A percentile compares a stretch with the other conserved stretches of the same genome.
These are phyloP conservation scores for Callithrix jacchus DNA, from an alignment of 2,113 vertebrate genomes.

Conservation along the genomic window DNA sequence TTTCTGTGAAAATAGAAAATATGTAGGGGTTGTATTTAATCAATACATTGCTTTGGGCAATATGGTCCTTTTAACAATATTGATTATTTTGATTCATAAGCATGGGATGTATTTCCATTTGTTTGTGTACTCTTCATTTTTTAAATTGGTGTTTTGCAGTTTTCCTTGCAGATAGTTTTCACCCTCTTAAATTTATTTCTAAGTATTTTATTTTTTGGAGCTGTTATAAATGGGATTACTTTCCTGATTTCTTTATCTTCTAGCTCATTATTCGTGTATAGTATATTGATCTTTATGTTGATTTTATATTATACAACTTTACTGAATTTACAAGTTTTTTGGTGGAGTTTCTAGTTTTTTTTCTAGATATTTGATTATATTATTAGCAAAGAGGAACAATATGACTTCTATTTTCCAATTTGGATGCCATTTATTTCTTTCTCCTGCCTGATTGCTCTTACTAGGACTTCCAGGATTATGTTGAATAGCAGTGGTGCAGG, in stretches of 20 bases:
- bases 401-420: not conserved
- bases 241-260: not conserved
- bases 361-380: not conserved
- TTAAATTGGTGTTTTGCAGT: no score
- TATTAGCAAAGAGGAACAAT: not conserved
- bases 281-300: not conserved
- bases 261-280: not conserved
- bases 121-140: not conserved
- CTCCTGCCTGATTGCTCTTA: not conserved
- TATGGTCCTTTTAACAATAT: not conserved
- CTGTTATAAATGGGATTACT: not conserved
- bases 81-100: not conserved
- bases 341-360: not conserved
- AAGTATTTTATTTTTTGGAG: not conserved
- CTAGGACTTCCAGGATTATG: not conserved
- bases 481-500: not conserved
- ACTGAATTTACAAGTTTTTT: not conserved
- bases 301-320: not conserved
- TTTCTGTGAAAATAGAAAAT: not conserved
- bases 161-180: no score
- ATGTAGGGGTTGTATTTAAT: not conserved
- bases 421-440: not conserved
- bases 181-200: not conserved
- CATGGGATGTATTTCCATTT: not conserved
- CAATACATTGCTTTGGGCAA: not conserved